These are phyloP conservation scores for Sitta carolinensis DNA, from an alignment of 2,797 vertebrate species.

Conservation along the genomic window DNA sequence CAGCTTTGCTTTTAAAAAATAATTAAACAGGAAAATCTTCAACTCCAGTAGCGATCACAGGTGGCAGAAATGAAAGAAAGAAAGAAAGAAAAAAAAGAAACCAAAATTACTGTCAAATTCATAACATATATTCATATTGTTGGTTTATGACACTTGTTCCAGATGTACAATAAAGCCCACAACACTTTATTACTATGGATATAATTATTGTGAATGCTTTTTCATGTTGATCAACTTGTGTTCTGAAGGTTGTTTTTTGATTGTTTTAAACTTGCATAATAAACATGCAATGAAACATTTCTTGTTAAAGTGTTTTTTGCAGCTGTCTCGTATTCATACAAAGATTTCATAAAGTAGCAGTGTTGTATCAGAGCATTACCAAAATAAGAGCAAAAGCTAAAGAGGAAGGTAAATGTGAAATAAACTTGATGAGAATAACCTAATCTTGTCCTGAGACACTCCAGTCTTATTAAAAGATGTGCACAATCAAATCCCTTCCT, in stretches of 20 bases:
- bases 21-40: slow-evolving; percentile 74
- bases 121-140: slow-evolving; percentile 71
- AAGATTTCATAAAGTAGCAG: slow-evolving; percentile 84
- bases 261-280: slow-evolving; percentile 87
- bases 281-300: slow-evolving; percentile 90
- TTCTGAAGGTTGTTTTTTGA: slow-evolving; percentile 75
- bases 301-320: slow-evolving; percentile 76
- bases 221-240: slow-evolving; percentile 78
- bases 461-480: slow-evolving; percentile 62
- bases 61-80: slow-evolving; percentile 67
- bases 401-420: slow-evolving; percentile 72
- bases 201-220: slow-evolving; percentile 78
- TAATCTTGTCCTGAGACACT: slow-evolving; percentile 76
- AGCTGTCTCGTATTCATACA: slow-evolving; percentile 82
- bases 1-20: slow-evolving; percentile 81
- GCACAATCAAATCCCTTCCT: slow-evolving; percentile 60
- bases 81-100: slow-evolving; percentile 53
- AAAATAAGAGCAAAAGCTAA: slow-evolving; percentile 76
- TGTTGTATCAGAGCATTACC: slow-evolving; percentile 85
- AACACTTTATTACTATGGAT: slow-evolving; percentile 83
- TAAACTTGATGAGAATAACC: slow-evolving; percentile 69
- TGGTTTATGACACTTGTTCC: slow-evolving; percentile 77
- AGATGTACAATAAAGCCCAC: slow-evolving; percentile 82
- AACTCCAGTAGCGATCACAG: slow-evolving; percentile 76
- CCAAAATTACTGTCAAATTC: slow-evolving; percentile 70